Percentiles rank a stretch among this genome's conserved stretches.
Evolutionary conservation across 2,113 vertebrate genomes (phyloP).

Genomic region (Herpailurus yagouaroundi): DNA sequence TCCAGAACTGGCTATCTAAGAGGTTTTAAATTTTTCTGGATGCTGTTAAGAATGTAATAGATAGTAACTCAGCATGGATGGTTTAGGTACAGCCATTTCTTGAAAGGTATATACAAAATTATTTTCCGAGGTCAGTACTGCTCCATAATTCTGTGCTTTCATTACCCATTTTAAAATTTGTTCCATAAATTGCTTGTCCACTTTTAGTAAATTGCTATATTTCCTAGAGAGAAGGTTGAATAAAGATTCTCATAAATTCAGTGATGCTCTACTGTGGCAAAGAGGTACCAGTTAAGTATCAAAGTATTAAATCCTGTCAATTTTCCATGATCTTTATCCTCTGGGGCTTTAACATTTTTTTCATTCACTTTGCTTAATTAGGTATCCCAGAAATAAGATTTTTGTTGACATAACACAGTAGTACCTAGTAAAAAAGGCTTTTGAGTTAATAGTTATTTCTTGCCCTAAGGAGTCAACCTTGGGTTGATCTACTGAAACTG

Average conservation of each 20-base stretch:
- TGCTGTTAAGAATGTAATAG: conserved; percentile 32
- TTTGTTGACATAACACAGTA: not conserved
- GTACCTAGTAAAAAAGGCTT: not conserved
- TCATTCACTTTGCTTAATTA: conserved; percentile 18
- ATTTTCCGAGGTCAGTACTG: conserved; percentile 28
- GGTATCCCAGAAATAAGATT: not conserved
- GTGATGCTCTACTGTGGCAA: not conserved
- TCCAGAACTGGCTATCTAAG: not conserved
- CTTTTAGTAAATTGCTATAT: conserved; percentile 53
- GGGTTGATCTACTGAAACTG: not conserved
- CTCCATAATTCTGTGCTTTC: conserved; percentile 61
- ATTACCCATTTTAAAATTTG: conserved; percentile 52
- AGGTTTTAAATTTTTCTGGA: conserved; percentile 30
- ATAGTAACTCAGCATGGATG: conserved; percentile 28
- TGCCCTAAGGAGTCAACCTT: not conserved
- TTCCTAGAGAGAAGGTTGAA: conserved; percentile 57
- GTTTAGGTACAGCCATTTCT: conserved; percentile 11
- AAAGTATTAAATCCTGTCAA: conserved; percentile 41
- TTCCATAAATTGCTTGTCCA: conserved; percentile 57
- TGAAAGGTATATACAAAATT: conserved; percentile 37
- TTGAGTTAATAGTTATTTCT: not conserved
- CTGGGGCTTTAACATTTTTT: not conserved
- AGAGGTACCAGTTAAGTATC: not conserved
- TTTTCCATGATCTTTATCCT: not conserved
- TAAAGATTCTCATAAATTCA: conserved; percentile 68